Evolutionary conservation across 2,888 invertebrate species (phyloP).

Genomic region (Alentia gelatinosa): DNA sequence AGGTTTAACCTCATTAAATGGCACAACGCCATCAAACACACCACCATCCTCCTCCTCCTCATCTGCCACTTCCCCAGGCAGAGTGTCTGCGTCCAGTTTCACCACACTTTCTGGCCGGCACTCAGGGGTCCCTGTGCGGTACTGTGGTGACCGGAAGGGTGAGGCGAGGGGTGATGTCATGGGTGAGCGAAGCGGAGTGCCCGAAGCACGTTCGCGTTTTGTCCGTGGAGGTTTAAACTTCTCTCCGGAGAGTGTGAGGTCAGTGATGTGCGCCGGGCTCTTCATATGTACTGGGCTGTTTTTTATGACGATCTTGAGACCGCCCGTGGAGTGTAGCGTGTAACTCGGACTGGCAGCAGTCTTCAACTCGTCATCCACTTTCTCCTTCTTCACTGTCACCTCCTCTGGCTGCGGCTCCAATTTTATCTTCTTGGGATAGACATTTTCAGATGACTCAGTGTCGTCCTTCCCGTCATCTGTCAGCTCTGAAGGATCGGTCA

Average conservation of each 20-base stretch:
- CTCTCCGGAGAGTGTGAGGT: background rate
- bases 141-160: conserved; percentile 34
- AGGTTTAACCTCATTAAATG: background rate
- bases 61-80: background rate
- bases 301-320: conserved; percentile 46
- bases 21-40: background rate
- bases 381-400: conserved; percentile 18
- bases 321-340: conserved; percentile 25
- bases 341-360: background rate
- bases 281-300: conserved; percentile 52
- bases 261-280: background rate
- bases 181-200: background rate
- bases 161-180: background rate
- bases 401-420: background rate
- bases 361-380: background rate
- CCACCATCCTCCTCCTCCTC: background rate
- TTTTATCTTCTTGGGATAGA: background rate
- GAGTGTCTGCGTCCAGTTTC: background rate
- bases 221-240: background rate
- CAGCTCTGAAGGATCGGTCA: background rate
- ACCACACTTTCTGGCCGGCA: background rate
- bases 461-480: background rate
- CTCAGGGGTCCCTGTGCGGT: background rate
- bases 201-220: background rate
- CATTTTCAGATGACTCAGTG: background rate